phyloP scores from a whole-genome alignment of 2,797 vertebrate genomes.

The Furcifer pardalis region DNA sequence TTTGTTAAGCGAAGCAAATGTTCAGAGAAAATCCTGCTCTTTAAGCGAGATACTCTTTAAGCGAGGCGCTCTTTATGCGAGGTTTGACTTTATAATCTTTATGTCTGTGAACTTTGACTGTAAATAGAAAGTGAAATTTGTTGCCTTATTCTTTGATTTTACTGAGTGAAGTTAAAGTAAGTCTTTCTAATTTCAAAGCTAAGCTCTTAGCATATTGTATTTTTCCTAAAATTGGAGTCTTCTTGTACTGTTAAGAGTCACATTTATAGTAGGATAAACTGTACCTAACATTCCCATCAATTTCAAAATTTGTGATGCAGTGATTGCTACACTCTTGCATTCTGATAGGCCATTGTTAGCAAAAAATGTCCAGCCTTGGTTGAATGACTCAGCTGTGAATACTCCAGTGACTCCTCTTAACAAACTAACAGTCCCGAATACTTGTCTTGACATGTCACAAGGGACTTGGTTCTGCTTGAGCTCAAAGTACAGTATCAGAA shows the following conservation, averaged over 20 bases:
- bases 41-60: no score
- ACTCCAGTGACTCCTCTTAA: slow-evolving; percentile 26
- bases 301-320: not conserved
- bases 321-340: not conserved
- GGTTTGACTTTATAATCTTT: not conserved
- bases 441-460: slow-evolving; percentile 40
- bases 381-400: slow-evolving; percentile 45
- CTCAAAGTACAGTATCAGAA: slow-evolving; percentile 1
- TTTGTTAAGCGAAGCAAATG: no score
- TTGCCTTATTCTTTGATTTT: not conserved
- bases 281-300: not conserved
- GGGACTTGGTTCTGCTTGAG: slow-evolving; percentile 17
- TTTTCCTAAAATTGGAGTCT: not conserved
- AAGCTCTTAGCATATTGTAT: not conserved
- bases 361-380: slow-evolving; percentile 1
- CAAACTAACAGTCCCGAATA: not conserved
- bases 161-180: not conserved
- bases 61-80: no score
- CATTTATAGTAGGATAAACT: not conserved
- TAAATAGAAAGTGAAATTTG: not conserved
- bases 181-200: not conserved
- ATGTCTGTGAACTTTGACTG: not conserved
- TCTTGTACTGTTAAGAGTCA: not conserved
- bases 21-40: no score
- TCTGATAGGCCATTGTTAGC: slow-evolving; percentile 15